Percentiles rank a stretch among this genome's conserved stretches.
These are phyloP conservation scores for Neoascia interrupta DNA, from an alignment of 2,888 invertebrate species.

Conservation along the genomic window DNA sequence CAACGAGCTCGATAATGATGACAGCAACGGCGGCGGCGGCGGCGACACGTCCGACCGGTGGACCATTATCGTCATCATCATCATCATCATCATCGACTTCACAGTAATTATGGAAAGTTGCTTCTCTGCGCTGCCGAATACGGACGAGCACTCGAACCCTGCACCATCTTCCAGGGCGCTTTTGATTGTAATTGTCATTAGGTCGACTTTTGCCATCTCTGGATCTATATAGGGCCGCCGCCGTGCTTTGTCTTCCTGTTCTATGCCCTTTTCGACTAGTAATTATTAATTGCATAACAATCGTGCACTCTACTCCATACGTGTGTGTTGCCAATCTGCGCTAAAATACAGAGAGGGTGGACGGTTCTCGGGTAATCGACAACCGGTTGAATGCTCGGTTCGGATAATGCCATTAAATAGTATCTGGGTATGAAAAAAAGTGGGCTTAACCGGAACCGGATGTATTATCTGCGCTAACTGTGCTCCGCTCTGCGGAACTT, in stretches of 20 bases:
- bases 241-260: slow-evolving; percentile 38
- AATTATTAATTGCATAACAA: slow-evolving; percentile 61
- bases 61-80: slow-evolving; percentile 65
- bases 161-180: no score
- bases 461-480: slow-evolving; percentile 80
- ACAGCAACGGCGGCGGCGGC: slow-evolving; percentile 27
- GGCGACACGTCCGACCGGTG: slow-evolving; percentile 64
- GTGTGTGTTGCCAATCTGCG: slow-evolving; percentile 42
- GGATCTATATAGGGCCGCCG: slow-evolving; percentile 17
- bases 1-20: slow-evolving; percentile 54
- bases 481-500: slow-evolving; percentile 72
- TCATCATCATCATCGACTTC: slow-evolving; percentile 60
- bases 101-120: slow-evolving; percentile 63
- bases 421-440: slow-evolving; percentile 74
- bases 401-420: slow-evolving; percentile 72
- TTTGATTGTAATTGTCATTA: slow-evolving; percentile 52
- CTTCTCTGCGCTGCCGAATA: slow-evolving; percentile 33
- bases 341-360: slow-evolving; percentile 54
- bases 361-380: slow-evolving; percentile 59
- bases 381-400: slow-evolving; percentile 68
- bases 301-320: slow-evolving; percentile 51
- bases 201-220: slow-evolving; percentile 51
- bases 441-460: slow-evolving; percentile 81
- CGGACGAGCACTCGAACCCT: no score
- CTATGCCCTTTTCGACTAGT: slow-evolving; percentile 48